Conservation (phyloP, 2,113 vertebrate genomes). For the Zosterops hypoxanthus region DNA sequence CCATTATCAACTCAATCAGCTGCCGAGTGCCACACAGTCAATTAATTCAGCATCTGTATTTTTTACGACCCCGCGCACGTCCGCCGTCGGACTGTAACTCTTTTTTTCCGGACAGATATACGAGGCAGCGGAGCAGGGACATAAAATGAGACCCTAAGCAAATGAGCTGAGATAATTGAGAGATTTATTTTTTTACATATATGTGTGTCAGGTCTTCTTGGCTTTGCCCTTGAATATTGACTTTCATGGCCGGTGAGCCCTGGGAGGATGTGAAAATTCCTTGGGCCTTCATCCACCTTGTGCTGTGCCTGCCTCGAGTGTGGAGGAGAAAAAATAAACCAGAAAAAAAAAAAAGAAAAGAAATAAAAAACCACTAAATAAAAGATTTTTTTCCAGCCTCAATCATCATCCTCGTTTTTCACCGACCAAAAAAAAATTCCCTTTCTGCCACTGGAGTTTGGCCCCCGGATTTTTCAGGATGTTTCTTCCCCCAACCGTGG, state of each 20-base stretch:
- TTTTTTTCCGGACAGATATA: slow-evolving; percentile 88
- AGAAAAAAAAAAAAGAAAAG: neutral
- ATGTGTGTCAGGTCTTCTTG: slow-evolving; percentile 83
- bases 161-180: slow-evolving; percentile 94
- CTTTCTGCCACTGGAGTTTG: neutral
- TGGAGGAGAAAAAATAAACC: rapidly evolving
- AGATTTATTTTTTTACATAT: slow-evolving; percentile 91
- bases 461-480: neutral
- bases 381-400: neutral
- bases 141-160: slow-evolving; percentile 91
- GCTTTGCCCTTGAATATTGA: slow-evolving; percentile 89
- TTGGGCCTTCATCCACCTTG: neutral
- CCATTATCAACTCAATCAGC: slow-evolving; percentile 89
- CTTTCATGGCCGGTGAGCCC: slow-evolving; percentile 79
- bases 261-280: neutral
- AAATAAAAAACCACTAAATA: neutral
- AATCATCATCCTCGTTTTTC: neutral
- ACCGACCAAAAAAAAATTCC: neutral
- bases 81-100: slow-evolving; percentile 86
- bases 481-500: neutral
- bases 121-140: slow-evolving; percentile 80
- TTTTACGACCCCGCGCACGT: slow-evolving; percentile 90
- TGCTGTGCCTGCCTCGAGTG: neutral
- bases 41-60: slow-evolving; percentile 99
- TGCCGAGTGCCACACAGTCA: slow-evolving; percentile 92